A percentile compares a stretch with the other conserved stretches of the same genome.
phyloP scores from a whole-genome alignment of 2,888 invertebrate genomes.

The Acronicta leporina region DNA sequence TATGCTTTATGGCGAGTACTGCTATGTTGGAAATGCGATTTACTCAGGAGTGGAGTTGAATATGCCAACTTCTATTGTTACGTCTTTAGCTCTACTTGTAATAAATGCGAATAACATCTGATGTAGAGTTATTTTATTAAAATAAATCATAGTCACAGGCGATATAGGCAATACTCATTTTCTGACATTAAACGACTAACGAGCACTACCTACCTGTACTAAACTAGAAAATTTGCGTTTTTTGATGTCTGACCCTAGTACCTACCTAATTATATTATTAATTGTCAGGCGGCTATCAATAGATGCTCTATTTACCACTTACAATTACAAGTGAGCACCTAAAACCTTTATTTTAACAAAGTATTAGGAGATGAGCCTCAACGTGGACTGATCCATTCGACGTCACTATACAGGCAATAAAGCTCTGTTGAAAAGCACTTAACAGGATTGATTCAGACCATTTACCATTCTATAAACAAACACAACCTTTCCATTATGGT shows the following conservation, averaged over 20 bases:
- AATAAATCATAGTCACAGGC: no score
- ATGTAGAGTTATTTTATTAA: no score
- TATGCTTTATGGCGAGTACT: slow-evolving; percentile 84
- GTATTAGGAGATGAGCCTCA: slow-evolving; percentile 47
- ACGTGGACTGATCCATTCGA: slow-evolving; percentile 72
- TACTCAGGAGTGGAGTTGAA: slow-evolving; percentile 60
- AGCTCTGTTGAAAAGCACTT: slow-evolving; percentile 88
- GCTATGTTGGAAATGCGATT: slow-evolving; percentile 75
- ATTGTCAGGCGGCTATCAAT: no score
- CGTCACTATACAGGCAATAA: slow-evolving; percentile 84
- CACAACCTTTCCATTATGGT: slow-evolving; percentile 87
- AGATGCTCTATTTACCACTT: no score
- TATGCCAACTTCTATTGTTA: slow-evolving; percentile 51
- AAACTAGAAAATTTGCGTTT: no score
- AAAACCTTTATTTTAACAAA: slow-evolving; percentile 45
- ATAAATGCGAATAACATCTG: slow-evolving; percentile 19
- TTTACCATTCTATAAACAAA: slow-evolving; percentile 88
- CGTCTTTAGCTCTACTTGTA: slow-evolving; percentile 34
- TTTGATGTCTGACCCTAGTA: no score
- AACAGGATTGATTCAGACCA: slow-evolving; percentile 88
- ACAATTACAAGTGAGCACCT: slow-evolving; percentile 4
- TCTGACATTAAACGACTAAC: no score
- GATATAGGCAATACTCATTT: no score
- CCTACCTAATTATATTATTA: no score
- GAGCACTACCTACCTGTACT: no score